Evolutionary conservation across 2,113 vertebrate species (phyloP).

Genomic region (Antigone vipio): DNA sequence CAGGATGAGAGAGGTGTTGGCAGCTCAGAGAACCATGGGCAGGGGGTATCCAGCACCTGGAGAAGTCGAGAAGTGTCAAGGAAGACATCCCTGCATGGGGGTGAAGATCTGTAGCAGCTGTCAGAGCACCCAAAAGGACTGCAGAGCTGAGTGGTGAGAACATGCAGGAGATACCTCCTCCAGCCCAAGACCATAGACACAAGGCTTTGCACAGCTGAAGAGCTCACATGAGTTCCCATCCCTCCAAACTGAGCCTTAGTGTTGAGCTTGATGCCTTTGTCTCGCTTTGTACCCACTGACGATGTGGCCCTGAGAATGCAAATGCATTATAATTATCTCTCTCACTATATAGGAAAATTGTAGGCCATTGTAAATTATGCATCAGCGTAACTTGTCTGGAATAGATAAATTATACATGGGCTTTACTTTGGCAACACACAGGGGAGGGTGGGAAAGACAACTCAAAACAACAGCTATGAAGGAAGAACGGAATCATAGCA

Average conservation of each 20-base stretch:
- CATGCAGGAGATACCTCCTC: background rate
- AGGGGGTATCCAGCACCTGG: accelerated
- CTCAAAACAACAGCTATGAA: background rate
- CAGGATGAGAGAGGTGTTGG: background rate
- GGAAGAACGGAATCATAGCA: background rate
- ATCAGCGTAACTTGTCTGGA: background rate
- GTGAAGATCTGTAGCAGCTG: background rate
- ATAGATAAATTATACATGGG: conserved; percentile 20
- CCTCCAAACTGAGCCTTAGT: background rate
- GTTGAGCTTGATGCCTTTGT: background rate
- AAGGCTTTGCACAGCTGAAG: background rate
- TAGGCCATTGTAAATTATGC: conserved; percentile 7
- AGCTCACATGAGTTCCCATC: background rate
- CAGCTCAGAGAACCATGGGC: background rate
- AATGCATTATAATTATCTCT: background rate
- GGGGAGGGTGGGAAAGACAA: background rate
- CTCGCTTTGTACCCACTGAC: background rate
- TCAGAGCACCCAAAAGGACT: background rate
- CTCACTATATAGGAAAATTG: background rate
- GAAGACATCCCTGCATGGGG: background rate
- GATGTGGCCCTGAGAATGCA: background rate
- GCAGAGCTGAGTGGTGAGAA: background rate
- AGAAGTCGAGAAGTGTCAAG: background rate
- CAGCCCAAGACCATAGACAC: background rate
- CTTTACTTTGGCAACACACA: background rate